A percentile compares a stretch with the other conserved stretches of the same genome.
These are phyloP conservation scores for Philhelius pedissequus DNA, from an alignment of 2,888 invertebrate genomes.

Conservation along the genomic window DNA sequence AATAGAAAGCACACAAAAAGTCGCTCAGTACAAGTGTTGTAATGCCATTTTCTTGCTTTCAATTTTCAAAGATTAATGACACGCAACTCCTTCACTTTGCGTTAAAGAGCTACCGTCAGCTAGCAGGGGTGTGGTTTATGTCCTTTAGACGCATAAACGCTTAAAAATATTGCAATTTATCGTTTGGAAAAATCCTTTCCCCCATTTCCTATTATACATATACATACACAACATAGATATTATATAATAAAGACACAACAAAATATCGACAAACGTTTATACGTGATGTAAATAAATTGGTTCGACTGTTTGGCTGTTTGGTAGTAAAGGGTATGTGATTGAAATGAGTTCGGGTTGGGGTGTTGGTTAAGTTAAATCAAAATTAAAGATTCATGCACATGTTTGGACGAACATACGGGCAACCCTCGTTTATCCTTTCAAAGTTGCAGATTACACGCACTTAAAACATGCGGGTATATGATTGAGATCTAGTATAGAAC, in stretches of 20 bases:
- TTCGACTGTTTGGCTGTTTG: not conserved
- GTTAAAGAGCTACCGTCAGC: not conserved
- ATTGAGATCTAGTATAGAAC: not conserved
- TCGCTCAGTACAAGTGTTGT: too few relatives aligned
- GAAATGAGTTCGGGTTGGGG: not conserved
- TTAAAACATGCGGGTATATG: conserved; percentile 42
- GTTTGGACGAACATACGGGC: conserved; percentile 48
- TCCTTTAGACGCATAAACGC: conserved; percentile 44
- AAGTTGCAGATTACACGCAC: conserved; percentile 57
- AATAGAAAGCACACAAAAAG: not conserved
- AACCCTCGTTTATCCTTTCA: conserved; percentile 25
- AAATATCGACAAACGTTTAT: conserved; percentile 15
- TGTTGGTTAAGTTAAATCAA: conserved; percentile 10
- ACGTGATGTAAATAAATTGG: conserved; percentile 42
- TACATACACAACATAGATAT: too few relatives aligned
- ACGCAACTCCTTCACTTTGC: conserved; percentile 53
- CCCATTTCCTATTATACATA: not conserved
- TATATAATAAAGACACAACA: conserved; percentile 51
- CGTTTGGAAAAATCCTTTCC: conserved; percentile 51
- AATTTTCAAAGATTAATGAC: conserved; percentile 52
- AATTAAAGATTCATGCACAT: conserved; percentile 63
- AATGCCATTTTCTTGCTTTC: conserved; percentile 23
- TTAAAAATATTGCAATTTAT: conserved; percentile 62
- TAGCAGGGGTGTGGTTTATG: not conserved
- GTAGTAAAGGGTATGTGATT: not conserved